Conservation (phyloP, 2,888 invertebrate species). For the Epinotia demarniana region DNA sequence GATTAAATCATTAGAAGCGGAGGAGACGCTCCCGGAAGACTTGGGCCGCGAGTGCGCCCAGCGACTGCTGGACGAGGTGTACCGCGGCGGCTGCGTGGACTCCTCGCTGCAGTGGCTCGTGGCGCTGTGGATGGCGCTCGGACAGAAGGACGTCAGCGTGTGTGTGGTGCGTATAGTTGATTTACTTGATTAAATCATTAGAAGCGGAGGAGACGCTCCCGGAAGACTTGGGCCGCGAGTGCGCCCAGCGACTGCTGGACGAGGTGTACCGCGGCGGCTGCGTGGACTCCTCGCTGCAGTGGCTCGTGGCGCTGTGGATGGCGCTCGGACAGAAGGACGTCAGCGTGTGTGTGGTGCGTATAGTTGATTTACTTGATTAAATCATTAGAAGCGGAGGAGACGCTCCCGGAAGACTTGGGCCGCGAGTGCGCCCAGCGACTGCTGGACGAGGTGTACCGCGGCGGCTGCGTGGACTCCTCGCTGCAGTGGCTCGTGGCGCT, state of each 20-base stretch:
- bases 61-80: slow-evolving; percentile 94
- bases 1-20: slow-evolving; percentile 70
- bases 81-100: slow-evolving; percentile 95
- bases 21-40: slow-evolving; percentile 94
- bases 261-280: slow-evolving; percentile 97
- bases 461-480: slow-evolving; percentile 95
- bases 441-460: slow-evolving; percentile 95
- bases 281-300: slow-evolving; percentile 94
- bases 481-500: slow-evolving; percentile 94
- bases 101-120: slow-evolving; percentile 94
- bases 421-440: slow-evolving; percentile 91
- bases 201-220: slow-evolving; percentile 88
- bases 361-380: slow-evolving; percentile 51
- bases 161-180: slow-evolving; percentile 73
- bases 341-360: slow-evolving; percentile 88
- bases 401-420: slow-evolving; percentile 97
- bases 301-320: slow-evolving; percentile 95
- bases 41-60: slow-evolving; percentile 93
- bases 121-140: slow-evolving; percentile 96
- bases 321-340: slow-evolving; percentile 97
- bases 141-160: slow-evolving; percentile 97
- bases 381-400: slow-evolving; percentile 80
- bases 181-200: slow-evolving; percentile 61
- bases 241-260: slow-evolving; percentile 92
- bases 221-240: slow-evolving; percentile 95